Evolutionary conservation across 2,888 invertebrate genomes (phyloP), one percentile per base, ranked within the genome.

Genomic region (Epirrita christyi): DNA sequence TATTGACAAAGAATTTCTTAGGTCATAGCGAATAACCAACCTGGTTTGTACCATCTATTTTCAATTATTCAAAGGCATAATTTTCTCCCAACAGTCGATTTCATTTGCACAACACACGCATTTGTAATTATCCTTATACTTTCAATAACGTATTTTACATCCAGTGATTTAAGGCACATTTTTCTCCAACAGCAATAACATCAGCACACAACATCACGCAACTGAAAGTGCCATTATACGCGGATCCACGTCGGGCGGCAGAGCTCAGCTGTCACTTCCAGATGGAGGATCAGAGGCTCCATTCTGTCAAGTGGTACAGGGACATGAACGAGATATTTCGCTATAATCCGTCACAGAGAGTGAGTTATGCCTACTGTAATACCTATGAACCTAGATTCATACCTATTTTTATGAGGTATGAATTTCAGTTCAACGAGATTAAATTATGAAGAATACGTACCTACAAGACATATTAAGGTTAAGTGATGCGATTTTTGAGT

Each of bases 271-370:
- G 92, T 73, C 88, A 90, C 71, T 92, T 91, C 71, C 79, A 82
- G 62, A 91, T 92, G 91, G 86, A 86, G 49, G 86, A 86, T 59
- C 86, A 90, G 76, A 83, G 78, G 56, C 81, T 92, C 13, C 92
- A 92, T 70, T 92, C 92, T 36, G 88, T 92, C 71, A 92, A 92
- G 78, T 91, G 88, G 88, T 91, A 92, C 73, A 75, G 92, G 38
- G 89, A 92, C 59, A 80, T 85, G 76, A 78, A 88, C 71, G 92
- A 92, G 75, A 91, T 92, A 80, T 92, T 91, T 70, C 75, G 91
- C 74, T 91, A 87, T 63, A 91, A 82, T 65, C 92, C 92, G 6
- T 81, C 84, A 48, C 86, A 88, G 64, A 81, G 83, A 84, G 91
- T 89, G 66, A 72, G 70, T 65, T 38, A 40, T 42, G 29, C 36